Evolutionary conservation across 2,797 vertebrate genomes (phyloP).

Genomic region (Lacerta bilineata): DNA sequence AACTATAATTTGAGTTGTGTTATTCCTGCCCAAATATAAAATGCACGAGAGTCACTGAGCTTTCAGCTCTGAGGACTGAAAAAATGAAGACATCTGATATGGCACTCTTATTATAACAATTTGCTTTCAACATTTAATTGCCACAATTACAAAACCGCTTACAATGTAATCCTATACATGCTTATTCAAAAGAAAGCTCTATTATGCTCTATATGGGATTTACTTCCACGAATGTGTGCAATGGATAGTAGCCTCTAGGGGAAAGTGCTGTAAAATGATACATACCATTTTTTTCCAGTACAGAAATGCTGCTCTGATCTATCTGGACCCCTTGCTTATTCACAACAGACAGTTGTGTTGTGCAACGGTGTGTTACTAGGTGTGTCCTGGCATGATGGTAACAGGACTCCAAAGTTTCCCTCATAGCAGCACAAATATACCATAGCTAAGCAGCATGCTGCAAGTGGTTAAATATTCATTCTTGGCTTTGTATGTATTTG

Average conservation of each 20-base stretch:
- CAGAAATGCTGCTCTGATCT: background rate
- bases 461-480: slow-evolving; percentile 57
- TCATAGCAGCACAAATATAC: slow-evolving; percentile 13
- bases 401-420: slow-evolving; percentile 43
- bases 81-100: no score
- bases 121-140: background rate
- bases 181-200: background rate
- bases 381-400: slow-evolving; percentile 31
- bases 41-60: background rate
- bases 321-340: background rate
- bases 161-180: background rate
- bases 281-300: slow-evolving; percentile 57
- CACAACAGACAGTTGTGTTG: slow-evolving; percentile 32
- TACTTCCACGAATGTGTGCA: background rate
- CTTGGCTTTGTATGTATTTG: slow-evolving; percentile 17
- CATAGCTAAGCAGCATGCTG: slow-evolving; percentile 27
- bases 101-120: background rate
- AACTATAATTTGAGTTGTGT: background rate
- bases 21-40: background rate
- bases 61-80: background rate
- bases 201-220: background rate
- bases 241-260: background rate
- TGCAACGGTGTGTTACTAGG: slow-evolving; percentile 67
- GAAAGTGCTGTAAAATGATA: background rate
- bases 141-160: background rate